phyloP scores from a whole-genome alignment of 2,888 invertebrate genomes.

The Platycnemis pennipes region DNA sequence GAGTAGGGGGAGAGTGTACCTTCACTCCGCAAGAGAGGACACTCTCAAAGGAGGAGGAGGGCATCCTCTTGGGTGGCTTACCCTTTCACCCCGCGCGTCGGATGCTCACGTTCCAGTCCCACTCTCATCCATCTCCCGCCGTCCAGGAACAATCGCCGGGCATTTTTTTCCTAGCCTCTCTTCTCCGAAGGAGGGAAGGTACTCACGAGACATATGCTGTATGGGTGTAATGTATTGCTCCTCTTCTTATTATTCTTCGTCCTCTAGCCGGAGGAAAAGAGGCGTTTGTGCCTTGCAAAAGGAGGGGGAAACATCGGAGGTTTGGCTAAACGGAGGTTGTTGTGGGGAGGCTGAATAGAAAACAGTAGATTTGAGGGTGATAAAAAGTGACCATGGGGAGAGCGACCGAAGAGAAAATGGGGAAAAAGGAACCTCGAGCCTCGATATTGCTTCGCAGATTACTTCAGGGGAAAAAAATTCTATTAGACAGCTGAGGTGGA shows the following conservation, averaged over 20 bases:
- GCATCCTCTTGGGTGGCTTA: conserved; percentile 42
- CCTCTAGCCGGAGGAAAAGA: conserved; percentile 32
- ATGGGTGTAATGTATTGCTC: conserved; percentile 65
- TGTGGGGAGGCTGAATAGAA: not conserved
- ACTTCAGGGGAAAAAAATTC: no score
- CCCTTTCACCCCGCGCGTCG: conserved; percentile 61
- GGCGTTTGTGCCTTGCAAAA: not conserved
- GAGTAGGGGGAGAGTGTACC: not conserved
- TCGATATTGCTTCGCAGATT: not conserved
- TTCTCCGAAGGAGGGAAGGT: not conserved
- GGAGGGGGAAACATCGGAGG: conserved; percentile 19
- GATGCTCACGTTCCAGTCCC: conserved; percentile 61
- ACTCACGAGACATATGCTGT: conserved; percentile 65
- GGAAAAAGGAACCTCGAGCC: not conserved
- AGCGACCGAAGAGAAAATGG: not conserved
- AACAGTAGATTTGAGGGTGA: not conserved
- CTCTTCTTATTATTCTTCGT: conserved; percentile 58
- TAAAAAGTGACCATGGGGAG: not conserved
- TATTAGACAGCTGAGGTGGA: no score
- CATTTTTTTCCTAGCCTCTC: conserved; percentile 23
- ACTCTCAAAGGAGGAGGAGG: conserved; percentile 24
- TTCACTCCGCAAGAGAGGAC: conserved; percentile 14
- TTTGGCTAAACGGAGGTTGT: not conserved
- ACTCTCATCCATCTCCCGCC: conserved; percentile 61
- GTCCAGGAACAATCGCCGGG: conserved; percentile 61